These are phyloP conservation scores for Sternotherus odoratus DNA, from an alignment of 2,797 vertebrate genomes.

Conservation along the genomic window DNA sequence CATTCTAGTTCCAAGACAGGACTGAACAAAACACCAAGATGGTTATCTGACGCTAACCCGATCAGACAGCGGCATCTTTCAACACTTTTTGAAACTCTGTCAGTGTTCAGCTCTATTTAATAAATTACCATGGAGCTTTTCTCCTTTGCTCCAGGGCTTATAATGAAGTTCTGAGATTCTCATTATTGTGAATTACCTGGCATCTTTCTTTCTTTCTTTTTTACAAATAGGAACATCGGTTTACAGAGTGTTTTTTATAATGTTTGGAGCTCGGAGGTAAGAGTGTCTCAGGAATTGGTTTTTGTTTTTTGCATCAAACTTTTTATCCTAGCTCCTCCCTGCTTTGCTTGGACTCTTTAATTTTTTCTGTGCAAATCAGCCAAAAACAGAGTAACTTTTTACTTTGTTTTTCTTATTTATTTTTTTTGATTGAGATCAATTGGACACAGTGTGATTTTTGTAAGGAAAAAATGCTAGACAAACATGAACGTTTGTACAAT, in stretches of 20 bases:
- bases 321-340: conserved; percentile 63
- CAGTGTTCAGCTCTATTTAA: conserved; percentile 45
- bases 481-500: conserved; percentile 45
- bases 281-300: neutral
- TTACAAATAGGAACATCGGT: conserved; percentile 9
- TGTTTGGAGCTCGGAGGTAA: conserved; percentile 70
- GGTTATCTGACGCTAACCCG: conserved; percentile 25
- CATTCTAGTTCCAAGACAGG: fast-evolving
- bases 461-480: conserved; percentile 41
- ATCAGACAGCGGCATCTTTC: conserved; percentile 44
- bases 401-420: conserved; percentile 72
- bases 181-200: conserved; percentile 62
- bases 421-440: conserved; percentile 64
- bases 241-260: conserved; percentile 28
- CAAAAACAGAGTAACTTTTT: conserved; percentile 56
- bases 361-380: conserved; percentile 66
- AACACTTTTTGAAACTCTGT: conserved; percentile 34
- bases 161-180: conserved; percentile 67
- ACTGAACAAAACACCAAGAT: conserved; percentile 6
- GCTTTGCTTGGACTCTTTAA: conserved; percentile 62
- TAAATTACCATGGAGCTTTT: conserved; percentile 61
- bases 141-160: conserved; percentile 50
- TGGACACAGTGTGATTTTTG: conserved; percentile 50
- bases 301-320: conserved; percentile 62
- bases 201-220: conserved; percentile 37